phyloP scores from a whole-genome alignment of 2,797 vertebrate genomes.

The Scolopax bukidnonensis region DNA sequence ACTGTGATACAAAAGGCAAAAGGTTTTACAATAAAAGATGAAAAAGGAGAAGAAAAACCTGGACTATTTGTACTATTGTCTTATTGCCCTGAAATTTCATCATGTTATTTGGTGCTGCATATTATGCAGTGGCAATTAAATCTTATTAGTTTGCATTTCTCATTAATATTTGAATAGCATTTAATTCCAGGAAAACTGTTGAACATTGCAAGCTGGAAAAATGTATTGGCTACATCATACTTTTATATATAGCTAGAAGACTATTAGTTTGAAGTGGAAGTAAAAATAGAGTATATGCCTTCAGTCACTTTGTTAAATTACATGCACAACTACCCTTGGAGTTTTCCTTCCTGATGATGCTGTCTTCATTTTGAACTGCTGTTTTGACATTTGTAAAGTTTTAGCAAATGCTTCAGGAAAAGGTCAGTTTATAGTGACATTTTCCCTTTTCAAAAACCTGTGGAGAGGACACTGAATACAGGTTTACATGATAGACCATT shows the following conservation, averaged over 20 bases:
- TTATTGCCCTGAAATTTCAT: background rate
- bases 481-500: conserved; percentile 19
- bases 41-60: background rate
- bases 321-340: background rate
- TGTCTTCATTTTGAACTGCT: conserved; percentile 52
- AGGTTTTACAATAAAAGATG: background rate
- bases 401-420: conserved; percentile 68
- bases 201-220: background rate
- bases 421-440: conserved; percentile 71
- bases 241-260: background rate
- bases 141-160: background rate
- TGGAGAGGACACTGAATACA: conserved; percentile 49
- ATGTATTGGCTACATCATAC: background rate
- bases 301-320: conserved; percentile 13
- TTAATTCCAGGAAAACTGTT: background rate
- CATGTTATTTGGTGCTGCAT: background rate
- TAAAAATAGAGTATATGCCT: background rate
- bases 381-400: conserved; percentile 73
- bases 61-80: background rate
- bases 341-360: conserved; percentile 40
- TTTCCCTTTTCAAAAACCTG: conserved; percentile 57
- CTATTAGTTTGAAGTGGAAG: background rate
- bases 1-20: conserved; percentile 2
- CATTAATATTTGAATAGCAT: background rate
- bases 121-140: background rate